A percentile compares a stretch with the other conserved stretches of the same genome.
These are phyloP conservation scores for Campoletis raptor DNA, from an alignment of 2,888 invertebrate genomes.

Conservation along the genomic window DNA sequence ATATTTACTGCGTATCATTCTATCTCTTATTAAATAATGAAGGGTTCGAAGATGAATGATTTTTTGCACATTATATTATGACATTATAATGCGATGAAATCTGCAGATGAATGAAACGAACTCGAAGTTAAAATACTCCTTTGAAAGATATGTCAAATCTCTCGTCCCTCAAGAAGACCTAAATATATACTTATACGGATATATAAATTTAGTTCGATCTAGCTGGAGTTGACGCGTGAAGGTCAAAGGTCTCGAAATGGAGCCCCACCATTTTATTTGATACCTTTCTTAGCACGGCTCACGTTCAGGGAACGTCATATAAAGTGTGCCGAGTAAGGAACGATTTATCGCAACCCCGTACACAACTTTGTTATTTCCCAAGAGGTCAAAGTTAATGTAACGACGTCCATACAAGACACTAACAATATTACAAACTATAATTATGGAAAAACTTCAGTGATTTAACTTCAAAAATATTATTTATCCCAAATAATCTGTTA, in stretches of 20 bases:
- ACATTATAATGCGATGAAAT: background rate
- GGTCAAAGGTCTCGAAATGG: constrained; percentile 18
- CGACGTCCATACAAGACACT: background rate
- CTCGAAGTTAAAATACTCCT: background rate
- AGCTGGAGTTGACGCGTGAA: background rate
- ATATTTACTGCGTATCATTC: too few species aligned
- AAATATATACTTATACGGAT: too few species aligned
- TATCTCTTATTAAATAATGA: too few species aligned
- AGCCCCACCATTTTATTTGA: background rate
- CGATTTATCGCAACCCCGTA: constrained; percentile 10
- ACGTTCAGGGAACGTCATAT: background rate
- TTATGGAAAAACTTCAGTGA: background rate
- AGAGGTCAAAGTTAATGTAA: constrained; percentile 29
- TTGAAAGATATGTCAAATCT: background rate
- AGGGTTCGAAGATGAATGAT: too few species aligned
- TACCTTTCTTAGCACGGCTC: constrained; percentile 6
- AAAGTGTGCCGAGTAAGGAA: background rate
- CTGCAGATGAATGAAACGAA: background rate
- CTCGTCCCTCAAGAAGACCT: background rate
- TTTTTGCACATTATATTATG: background rate
- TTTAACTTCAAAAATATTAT: background rate
- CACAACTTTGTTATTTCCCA: constrained; percentile 27
- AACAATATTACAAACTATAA: background rate
- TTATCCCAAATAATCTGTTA: background rate
- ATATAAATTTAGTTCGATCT: background rate